Base-by-base conservation (phyloP, 1,140 invertebrate species). In the Agrilus planipennis region DNA sequence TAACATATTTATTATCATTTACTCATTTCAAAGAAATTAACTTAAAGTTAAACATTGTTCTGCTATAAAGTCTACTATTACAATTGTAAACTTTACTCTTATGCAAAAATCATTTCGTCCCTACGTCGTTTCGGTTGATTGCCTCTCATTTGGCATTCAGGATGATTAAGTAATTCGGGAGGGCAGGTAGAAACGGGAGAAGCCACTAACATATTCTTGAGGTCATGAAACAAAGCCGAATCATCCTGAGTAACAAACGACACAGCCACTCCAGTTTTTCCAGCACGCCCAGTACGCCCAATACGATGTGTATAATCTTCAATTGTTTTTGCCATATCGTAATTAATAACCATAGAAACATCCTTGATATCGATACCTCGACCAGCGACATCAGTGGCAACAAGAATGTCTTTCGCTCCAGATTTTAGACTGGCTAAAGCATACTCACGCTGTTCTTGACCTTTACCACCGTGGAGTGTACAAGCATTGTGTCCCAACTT, bases 331-430 rank as follows among this genome's bases (percentile, higher is more conserved):
- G 94, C 92, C 95, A 99, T 99, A 63, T 99, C 96, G 52, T 99
- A 99, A 65, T 99, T 99, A 49, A 98, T 93, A 44, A 97, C 93
- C 65, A 96, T 75, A 1, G 91, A 94, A 0, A 99, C 95, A 66
- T 99, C 94, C 63, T 97, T 97, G 54, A 99, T 97, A 58, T 99
- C 95, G 48, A 99, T 99, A 91, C 96, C 96, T 78, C 95, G 83
- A 51, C 95, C 95, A 58, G 96, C 96, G 2, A 99, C 95, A 69
- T 99, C 94, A 4, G 96, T 99, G 0, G 96, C 96, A n/a, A 99
- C 95, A 40, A 99, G 68, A 55, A 99, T 99, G 61, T 99, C 93
- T 64, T 98, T 98, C 1, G 78, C 74, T 10, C 91, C 91, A 38
- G 78, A 78, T 64, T 99, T 99, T 29, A 99, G 76, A 64, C 89